These are phyloP conservation scores for Scelioninae gen. 2 DNA, from an alignment of 2,888 invertebrate genomes.

Conservation along the genomic window DNA sequence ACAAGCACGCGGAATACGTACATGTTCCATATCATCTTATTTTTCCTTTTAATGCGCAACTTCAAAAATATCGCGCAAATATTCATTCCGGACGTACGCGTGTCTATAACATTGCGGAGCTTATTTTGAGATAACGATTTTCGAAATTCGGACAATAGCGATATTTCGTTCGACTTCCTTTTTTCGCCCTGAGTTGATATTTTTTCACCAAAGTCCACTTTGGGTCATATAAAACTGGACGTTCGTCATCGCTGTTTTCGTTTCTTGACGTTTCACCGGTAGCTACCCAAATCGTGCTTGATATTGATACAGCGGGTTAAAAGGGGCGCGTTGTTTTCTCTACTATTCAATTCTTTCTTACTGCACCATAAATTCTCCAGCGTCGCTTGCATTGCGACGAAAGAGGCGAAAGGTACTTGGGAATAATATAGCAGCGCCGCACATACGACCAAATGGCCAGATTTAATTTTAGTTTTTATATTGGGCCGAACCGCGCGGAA, in stretches of 20 bases:
- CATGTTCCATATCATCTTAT: slow-evolving; percentile 4
- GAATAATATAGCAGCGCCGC: slow-evolving; percentile 61
- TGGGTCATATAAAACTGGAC: slow-evolving; percentile 7
- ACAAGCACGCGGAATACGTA: slow-evolving; percentile 2
- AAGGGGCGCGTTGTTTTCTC: slow-evolving; percentile 44
- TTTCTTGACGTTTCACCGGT: slow-evolving; percentile 32
- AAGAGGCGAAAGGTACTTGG: slow-evolving; percentile 56
- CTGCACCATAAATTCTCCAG: slow-evolving; percentile 61
- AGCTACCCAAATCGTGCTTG: slow-evolving; percentile 37
- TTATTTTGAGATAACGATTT: no score
- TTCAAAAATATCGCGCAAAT: background rate
- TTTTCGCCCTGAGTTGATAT: no score
- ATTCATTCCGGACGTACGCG: no score
- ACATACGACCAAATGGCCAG: slow-evolving; percentile 60
- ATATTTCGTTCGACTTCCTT: no score
- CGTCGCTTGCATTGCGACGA: slow-evolving; percentile 60
- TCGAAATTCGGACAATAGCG: no score
- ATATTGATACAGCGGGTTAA: slow-evolving; percentile 42
- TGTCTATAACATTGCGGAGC: no score
- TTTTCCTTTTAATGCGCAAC: background rate
- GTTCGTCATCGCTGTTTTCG: slow-evolving; percentile 16
- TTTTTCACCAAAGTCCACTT: background rate
- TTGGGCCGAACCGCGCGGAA: slow-evolving; percentile 53
- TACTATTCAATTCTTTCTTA: slow-evolving; percentile 49
- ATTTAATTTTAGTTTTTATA: slow-evolving; percentile 66